phyloP scores from a whole-genome alignment of 2,797 vertebrate genomes.

The Hippoglossus hippoglossus region DNA sequence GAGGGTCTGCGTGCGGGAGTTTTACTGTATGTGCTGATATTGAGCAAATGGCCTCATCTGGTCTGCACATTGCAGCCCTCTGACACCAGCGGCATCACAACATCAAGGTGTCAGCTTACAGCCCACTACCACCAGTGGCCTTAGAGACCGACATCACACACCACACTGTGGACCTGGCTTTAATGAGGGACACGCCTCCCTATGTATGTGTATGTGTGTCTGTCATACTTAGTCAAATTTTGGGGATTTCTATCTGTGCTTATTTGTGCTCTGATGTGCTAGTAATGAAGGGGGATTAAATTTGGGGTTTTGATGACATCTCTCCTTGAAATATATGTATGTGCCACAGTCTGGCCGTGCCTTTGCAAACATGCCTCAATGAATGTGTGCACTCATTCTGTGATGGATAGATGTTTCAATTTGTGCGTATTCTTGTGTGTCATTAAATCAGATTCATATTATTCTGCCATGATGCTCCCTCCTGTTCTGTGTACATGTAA shows the following conservation, averaged over 20 bases:
- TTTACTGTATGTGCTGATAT: slow-evolving; percentile 25
- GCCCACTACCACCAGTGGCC: slow-evolving; percentile 24
- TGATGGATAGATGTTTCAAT: slow-evolving; percentile 27
- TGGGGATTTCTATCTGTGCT: background rate
- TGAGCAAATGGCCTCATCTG: slow-evolving; percentile 59
- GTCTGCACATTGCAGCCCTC: slow-evolving; percentile 55
- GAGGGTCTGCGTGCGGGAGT: slow-evolving; percentile 24
- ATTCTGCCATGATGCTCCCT: slow-evolving; percentile 22
- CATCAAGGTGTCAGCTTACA: slow-evolving; percentile 45
- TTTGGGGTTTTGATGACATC: slow-evolving; percentile 13
- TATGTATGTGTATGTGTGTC: slow-evolving; percentile 9
- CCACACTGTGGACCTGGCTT: slow-evolving; percentile 24
- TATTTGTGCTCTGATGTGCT: slow-evolving; percentile 12
- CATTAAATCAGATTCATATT: slow-evolving; percentile 36
- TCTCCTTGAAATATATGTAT: slow-evolving; percentile 23
- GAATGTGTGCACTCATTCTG: slow-evolving; percentile 4
- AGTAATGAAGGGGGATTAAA: background rate
- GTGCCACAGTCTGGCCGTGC: background rate
- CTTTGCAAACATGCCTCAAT: slow-evolving; percentile 1
- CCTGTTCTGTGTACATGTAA: slow-evolving; percentile 46
- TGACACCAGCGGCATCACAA: slow-evolving; percentile 32
- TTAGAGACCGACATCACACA: slow-evolving; percentile 14
- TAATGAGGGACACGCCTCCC: slow-evolving; percentile 44
- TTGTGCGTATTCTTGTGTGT: slow-evolving; percentile 36
- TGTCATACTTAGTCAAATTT: background rate